Conservation (phyloP, 2,888 invertebrate species). For the Endotricha flammealis region DNA sequence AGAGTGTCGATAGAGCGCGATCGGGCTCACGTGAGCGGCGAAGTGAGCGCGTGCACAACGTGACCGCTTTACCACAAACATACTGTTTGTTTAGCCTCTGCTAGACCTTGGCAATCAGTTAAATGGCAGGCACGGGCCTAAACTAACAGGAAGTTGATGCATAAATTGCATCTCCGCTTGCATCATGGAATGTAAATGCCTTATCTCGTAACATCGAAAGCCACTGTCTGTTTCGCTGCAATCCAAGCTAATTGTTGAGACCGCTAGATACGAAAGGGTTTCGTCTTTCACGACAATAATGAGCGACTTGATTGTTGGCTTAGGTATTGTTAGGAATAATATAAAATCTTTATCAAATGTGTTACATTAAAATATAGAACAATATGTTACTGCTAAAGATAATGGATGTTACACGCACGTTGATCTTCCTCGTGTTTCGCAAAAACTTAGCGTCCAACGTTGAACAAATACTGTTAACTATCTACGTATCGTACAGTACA, state of each 20-base stretch:
- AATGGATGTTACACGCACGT: slow-evolving; percentile 6
- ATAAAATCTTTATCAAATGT: neutral
- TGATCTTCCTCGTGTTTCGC: neutral
- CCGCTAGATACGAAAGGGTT: too few relatives aligned
- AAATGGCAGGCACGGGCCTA: slow-evolving; percentile 5
- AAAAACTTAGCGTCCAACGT: slow-evolving; percentile 4
- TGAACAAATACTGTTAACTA: slow-evolving; percentile 23
- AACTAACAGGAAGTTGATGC: slow-evolving; percentile 5
- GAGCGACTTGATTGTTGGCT: too few relatives aligned
- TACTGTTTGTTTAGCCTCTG: slow-evolving; percentile 36
- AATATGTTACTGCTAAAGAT: slow-evolving; percentile 1
- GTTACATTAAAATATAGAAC: neutral
- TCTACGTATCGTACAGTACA: slow-evolving; percentile 19
- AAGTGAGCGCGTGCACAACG: slow-evolving; percentile 43
- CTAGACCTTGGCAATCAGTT: slow-evolving; percentile 30
- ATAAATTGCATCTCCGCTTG: neutral
- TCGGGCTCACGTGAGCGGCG: slow-evolving; percentile 42
- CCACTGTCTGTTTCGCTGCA: too few relatives aligned
- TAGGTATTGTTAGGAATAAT: too few relatives aligned
- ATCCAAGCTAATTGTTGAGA: too few relatives aligned
- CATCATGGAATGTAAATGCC: neutral
- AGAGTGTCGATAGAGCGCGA: slow-evolving; percentile 7
- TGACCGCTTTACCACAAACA: slow-evolving; percentile 30
- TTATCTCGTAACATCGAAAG: too few relatives aligned
- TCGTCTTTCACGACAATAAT: too few relatives aligned